phyloP scores from a whole-genome alignment of 2,797 vertebrate genomes.

The Labeo calbasu region DNA sequence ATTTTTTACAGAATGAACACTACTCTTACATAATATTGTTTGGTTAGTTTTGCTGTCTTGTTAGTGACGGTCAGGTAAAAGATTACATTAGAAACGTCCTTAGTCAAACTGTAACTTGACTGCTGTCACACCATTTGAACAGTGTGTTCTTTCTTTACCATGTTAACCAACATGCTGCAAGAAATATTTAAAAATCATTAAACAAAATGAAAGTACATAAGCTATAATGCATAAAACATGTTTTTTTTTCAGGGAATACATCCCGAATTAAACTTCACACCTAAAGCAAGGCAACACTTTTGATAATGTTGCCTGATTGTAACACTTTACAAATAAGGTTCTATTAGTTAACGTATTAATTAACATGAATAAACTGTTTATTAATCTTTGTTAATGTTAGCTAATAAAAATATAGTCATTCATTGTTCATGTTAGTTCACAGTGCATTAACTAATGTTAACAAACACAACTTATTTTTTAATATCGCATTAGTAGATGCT shows the following conservation, averaged over 20 bases:
- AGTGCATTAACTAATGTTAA: too few species aligned
- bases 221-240: not conserved
- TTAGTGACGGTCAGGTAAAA: conserved; percentile 3
- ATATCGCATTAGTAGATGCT: too few species aligned
- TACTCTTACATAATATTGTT: not conserved
- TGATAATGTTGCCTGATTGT: too few species aligned
- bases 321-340: too few species aligned
- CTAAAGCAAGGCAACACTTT: not conserved
- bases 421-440: too few species aligned
- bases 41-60: conserved; percentile 3
- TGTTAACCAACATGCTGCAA: not conserved
- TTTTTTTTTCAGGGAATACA: not conserved
- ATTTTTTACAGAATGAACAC: not conserved
- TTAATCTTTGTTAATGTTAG: too few species aligned
- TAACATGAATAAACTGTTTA: too few species aligned
- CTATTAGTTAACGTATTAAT: too few species aligned
- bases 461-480: too few species aligned
- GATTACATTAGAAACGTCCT: conserved; percentile 17
- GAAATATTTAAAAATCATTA: not conserved
- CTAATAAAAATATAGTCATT: too few species aligned
- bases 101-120: conserved; percentile 28
- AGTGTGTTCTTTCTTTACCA: not conserved
- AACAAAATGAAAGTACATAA: not conserved
- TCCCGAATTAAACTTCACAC: not conserved
- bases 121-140: conserved; percentile 5